These are phyloP conservation scores for Mesocricetus auratus DNA, from an alignment of 2,113 vertebrate species.

Conservation along the genomic window DNA sequence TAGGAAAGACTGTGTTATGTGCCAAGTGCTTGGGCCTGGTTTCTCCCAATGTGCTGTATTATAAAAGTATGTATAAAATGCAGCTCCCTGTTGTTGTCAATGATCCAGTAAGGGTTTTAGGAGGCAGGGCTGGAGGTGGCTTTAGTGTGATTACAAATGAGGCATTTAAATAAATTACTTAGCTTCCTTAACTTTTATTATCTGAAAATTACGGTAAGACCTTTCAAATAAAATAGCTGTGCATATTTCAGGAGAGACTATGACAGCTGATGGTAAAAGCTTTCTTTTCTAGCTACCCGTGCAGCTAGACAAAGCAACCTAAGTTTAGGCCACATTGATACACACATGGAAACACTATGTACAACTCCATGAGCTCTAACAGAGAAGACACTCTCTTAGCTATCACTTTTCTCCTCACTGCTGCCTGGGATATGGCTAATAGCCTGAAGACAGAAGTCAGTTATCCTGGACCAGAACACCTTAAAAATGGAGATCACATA, in stretches of 20 bases:
- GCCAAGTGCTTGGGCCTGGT: not conserved
- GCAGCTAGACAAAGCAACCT: not conserved
- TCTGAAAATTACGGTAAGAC: conserved; percentile 23
- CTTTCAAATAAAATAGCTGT: not conserved
- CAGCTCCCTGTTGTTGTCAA: not conserved
- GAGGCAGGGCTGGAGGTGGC: not conserved
- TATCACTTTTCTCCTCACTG: not conserved
- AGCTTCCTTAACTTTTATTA: not conserved
- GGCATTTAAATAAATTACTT: not conserved
- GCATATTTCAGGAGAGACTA: not conserved
- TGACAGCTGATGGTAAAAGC: conserved; percentile 23
- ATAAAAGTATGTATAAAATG: not conserved
- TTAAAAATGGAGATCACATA: conserved; percentile 1
- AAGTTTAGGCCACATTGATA: not conserved
- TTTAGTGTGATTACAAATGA: not conserved
- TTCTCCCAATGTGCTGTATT: not conserved
- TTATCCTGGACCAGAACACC: not conserved
- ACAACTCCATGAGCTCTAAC: not conserved
- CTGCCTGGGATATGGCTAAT: not conserved
- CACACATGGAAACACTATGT: conserved; percentile 25
- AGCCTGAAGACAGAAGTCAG: not conserved
- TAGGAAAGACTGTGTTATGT: not conserved
- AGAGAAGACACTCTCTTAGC: not conserved
- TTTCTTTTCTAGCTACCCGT: not conserved
- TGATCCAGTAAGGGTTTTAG: not conserved